phyloP scores from a whole-genome alignment of 2,888 invertebrate genomes.

The Crocallis elinguaria region DNA sequence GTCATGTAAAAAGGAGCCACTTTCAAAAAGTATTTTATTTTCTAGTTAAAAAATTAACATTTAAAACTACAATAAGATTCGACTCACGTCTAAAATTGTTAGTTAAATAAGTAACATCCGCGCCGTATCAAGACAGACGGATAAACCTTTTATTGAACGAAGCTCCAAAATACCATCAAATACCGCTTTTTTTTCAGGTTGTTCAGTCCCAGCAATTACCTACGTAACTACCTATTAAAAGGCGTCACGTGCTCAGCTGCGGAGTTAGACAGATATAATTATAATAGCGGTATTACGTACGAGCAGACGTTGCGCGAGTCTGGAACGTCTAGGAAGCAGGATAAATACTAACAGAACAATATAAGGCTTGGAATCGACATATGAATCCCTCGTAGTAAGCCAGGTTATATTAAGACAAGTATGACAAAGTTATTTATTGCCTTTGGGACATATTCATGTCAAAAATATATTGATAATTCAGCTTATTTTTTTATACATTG shows the following conservation, averaged over 20 bases:
- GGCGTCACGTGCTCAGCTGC: constrained; percentile 27
- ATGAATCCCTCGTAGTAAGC: background rate
- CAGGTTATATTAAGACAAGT: background rate
- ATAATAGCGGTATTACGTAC: constrained; percentile 25
- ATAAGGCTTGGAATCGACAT: background rate
- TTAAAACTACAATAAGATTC: no score
- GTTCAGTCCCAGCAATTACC: background rate
- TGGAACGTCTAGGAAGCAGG: background rate
- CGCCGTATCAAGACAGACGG: no score
- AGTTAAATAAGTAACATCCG: no score
- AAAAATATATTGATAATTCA: no score
- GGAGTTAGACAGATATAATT: constrained; percentile 27
- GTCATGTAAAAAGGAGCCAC: no score
- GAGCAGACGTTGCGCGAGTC: constrained; percentile 4
- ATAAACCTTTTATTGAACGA: no score
- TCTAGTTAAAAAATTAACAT: no score
- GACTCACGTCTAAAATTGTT: no score
- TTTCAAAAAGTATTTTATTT: no score
- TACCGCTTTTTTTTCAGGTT: background rate
- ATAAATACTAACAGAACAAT: background rate
- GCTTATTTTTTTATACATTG: no score
- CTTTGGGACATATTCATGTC: no score
- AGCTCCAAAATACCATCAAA: background rate
- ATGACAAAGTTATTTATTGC: no score
- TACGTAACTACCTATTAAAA: constrained; percentile 3